Percentiles rank a stretch among this genome's conserved stretches.
These are phyloP conservation scores for Cydia fagiglandana DNA, from an alignment of 1,140 invertebrate species.

Conservation along the genomic window DNA sequence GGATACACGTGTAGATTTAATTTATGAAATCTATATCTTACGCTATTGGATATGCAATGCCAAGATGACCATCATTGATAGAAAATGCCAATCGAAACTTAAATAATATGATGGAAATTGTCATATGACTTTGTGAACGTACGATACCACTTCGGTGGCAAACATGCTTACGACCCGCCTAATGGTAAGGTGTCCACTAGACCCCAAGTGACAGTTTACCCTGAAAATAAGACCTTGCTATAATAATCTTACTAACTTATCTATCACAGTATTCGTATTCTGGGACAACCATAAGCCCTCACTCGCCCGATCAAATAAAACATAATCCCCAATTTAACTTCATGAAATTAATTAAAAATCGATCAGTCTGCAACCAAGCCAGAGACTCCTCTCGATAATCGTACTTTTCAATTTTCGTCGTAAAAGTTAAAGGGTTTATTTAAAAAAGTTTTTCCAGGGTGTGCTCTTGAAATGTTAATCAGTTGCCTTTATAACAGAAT, in stretches of 20 bases:
- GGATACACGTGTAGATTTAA: conserved; percentile 8
- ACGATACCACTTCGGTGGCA: too few species aligned
- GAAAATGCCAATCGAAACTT: too few species aligned
- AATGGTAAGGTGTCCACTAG: too few species aligned
- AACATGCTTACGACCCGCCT: too few species aligned
- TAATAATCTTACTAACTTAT: conserved; percentile 1
- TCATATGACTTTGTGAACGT: too few species aligned
- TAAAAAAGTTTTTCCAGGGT: conserved; percentile 51
- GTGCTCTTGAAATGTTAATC: conserved; percentile 54
- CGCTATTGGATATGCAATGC: not conserved
- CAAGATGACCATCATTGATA: too few species aligned
- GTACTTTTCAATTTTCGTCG: conserved; percentile 54
- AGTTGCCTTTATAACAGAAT: conserved; percentile 42
- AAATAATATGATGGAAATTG: too few species aligned
- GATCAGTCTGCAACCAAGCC: conserved; percentile 57
- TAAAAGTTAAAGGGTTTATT: conserved; percentile 62
- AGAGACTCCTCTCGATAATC: conserved; percentile 47
- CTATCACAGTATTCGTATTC: not conserved
- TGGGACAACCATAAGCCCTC: conserved; percentile 15
- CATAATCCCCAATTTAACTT: conserved; percentile 77
- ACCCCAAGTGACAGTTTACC: too few species aligned
- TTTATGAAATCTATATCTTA: not conserved
- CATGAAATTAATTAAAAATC: conserved; percentile 74
- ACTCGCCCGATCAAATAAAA: conserved; percentile 61
- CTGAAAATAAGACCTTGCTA: too few species aligned